phyloP scores from a whole-genome alignment of 2,797 vertebrate species.

The Macropus fuliginosus region DNA sequence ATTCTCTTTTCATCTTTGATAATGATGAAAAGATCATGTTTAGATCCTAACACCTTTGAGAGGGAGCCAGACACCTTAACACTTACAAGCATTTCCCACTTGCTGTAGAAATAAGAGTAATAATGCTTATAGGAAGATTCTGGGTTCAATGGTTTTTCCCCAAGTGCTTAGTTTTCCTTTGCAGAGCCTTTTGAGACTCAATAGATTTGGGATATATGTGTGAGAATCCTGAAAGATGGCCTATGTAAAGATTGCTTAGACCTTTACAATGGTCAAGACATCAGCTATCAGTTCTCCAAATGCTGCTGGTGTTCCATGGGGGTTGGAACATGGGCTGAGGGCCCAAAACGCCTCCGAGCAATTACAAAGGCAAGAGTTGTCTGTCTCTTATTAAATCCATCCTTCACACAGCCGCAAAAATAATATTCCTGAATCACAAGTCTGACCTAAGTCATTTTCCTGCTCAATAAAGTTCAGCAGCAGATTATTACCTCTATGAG shows the following conservation, averaged over 20 bases:
- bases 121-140: not conserved
- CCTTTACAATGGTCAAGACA: not conserved
- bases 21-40: no score
- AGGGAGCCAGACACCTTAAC: no score
- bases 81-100: not conserved
- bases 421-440: not conserved
- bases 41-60: no score
- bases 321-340: not conserved
- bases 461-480: not conserved
- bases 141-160: not conserved
- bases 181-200: not conserved
- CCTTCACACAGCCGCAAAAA: not conserved
- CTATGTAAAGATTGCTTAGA: not conserved
- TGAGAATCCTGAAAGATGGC: no score
- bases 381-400: not conserved
- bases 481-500: not conserved
- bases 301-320: not conserved
- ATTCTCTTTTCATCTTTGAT: not conserved
- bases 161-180: not conserved
- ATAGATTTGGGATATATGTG: no score
- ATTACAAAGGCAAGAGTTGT: not conserved
- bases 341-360: not conserved
- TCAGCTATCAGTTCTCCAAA: not conserved
- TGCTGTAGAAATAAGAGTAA: not conserved
- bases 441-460: not conserved